Base-by-base conservation (phyloP, 2,888 invertebrate species). In the Mythimna ferrago region DNA sequence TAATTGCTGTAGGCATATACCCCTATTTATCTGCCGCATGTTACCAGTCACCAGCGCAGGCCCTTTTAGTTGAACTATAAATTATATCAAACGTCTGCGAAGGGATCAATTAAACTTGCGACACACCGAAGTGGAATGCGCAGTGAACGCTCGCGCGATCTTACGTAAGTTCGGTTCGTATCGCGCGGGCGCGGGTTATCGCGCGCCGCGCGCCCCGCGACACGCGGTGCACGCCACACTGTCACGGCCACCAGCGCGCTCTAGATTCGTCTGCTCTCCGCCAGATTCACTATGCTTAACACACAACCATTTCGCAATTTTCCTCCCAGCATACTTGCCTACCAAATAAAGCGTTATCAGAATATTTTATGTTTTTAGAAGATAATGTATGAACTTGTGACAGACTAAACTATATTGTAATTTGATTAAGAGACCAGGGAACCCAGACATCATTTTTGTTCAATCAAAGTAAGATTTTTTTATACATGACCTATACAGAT, bases 141-240 rank as follows among this genome's bases (percentile, higher is more conserved):
- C 48, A 26, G 10, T 6, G 11, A 2, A 2, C 67, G 53, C 57
- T 21, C 35, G 48, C 44, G 10, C 67, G 16, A 11, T 51, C 26
- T 81, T 67, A 48, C 66, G 51, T 44, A 67, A 80, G 53, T 19
- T 16, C 2, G 7, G 16, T 16, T 9, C 6, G 56, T n/a, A 73
- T 21, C 21, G 58, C 76, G 16, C 54, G 68, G 66, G n/a, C 57
- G 66, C 70, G 11, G 66, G 71, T 62, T 81, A 79, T 81, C 82
- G 71, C 38, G 53, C 26, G 26, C 73, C 38, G 53, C 38, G 53
- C 73, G 66, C 35, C 60, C 80, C 44, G 61, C 41, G 71, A 56
- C 14, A 3, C 51, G n/a, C 51, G 16, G 6, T 57, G 44, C 81
- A 21, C 56, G 64, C 48, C 54, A n/a, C 81, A 38, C 56, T 38